These are phyloP conservation scores for Oncorhynchus gorbuscha DNA, from an alignment of 2,113 vertebrate genomes.

Conservation along the genomic window DNA sequence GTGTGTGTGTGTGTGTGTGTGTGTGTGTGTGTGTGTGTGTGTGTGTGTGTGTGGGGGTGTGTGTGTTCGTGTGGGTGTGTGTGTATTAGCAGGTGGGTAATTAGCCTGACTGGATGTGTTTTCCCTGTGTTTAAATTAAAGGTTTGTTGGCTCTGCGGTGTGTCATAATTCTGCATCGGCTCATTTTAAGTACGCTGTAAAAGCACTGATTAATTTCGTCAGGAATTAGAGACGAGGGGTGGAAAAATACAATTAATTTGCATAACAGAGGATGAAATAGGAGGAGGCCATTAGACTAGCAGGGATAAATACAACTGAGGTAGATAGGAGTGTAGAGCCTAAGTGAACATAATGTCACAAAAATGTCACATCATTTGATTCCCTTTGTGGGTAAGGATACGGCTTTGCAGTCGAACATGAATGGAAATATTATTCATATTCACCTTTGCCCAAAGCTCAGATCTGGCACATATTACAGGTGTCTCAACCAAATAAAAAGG, in stretches of 20 bases:
- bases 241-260: slow-evolving; percentile 37
- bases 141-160: not conserved
- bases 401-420: slow-evolving; percentile 30
- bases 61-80: not conserved
- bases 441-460: slow-evolving; percentile 6
- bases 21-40: not conserved
- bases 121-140: not conserved
- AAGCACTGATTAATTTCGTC: slow-evolving; percentile 47
- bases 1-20: no score
- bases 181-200: slow-evolving; percentile 38
- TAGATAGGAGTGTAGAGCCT: not conserved
- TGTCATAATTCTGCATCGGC: slow-evolving; percentile 41
- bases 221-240: slow-evolving; percentile 39
- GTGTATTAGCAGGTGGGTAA: slow-evolving; percentile 58
- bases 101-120: slow-evolving; percentile 37
- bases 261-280: slow-evolving; percentile 23
- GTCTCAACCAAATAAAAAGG: not conserved
- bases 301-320: not conserved
- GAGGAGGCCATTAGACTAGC: not conserved
- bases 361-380: not conserved
- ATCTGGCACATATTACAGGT: not conserved
- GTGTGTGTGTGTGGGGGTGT: not conserved
- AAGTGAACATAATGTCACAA: not conserved
- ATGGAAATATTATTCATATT: slow-evolving; percentile 40
- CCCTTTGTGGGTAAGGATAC: slow-evolving; percentile 41